phyloP scores from a whole-genome alignment of 2,797 vertebrate species.

The Cyclura pinguis region DNA sequence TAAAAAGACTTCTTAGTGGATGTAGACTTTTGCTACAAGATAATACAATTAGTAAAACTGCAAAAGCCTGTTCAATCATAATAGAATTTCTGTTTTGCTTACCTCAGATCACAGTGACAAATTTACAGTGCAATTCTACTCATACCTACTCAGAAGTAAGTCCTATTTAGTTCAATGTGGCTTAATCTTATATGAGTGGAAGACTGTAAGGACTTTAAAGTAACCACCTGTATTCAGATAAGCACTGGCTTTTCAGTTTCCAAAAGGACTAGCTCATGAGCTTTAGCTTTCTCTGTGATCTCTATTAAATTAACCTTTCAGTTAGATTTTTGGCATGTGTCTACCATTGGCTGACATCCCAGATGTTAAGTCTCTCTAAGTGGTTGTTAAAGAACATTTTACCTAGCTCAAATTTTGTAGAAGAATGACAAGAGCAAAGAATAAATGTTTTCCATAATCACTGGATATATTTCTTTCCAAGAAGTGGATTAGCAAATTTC shows the following conservation, averaged over 20 bases:
- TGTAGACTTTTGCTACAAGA: not conserved
- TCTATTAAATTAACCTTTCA: constrained; percentile 64
- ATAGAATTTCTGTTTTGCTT: constrained; percentile 18
- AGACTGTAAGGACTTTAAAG: constrained; percentile 17
- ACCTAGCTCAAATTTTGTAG: constrained; percentile 66
- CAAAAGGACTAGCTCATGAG: constrained; percentile 38
- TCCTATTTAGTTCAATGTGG: not conserved
- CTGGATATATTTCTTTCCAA: constrained; percentile 69
- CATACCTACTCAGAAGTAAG: not conserved
- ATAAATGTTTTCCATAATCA: constrained; percentile 70
- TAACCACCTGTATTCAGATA: constrained; percentile 51
- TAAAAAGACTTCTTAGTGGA: not conserved
- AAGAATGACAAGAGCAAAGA: constrained; percentile 64
- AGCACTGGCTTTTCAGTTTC: constrained; percentile 37
- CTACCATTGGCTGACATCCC: constrained; percentile 68
- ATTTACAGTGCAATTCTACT: not conserved
- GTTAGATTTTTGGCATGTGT: constrained; percentile 68
- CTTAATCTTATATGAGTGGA: not conserved
- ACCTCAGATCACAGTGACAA: constrained; percentile 32
- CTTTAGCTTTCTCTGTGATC: constrained; percentile 59
- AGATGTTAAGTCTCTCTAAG: constrained; percentile 75
- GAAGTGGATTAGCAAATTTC: constrained; percentile 62
- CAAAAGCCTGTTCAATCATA: constrained; percentile 6
- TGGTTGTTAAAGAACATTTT: constrained; percentile 74
- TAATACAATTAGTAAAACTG: not conserved